phyloP scores from a whole-genome alignment of 2,797 vertebrate genomes.

The Stomatorhinus walkeri region DNA sequence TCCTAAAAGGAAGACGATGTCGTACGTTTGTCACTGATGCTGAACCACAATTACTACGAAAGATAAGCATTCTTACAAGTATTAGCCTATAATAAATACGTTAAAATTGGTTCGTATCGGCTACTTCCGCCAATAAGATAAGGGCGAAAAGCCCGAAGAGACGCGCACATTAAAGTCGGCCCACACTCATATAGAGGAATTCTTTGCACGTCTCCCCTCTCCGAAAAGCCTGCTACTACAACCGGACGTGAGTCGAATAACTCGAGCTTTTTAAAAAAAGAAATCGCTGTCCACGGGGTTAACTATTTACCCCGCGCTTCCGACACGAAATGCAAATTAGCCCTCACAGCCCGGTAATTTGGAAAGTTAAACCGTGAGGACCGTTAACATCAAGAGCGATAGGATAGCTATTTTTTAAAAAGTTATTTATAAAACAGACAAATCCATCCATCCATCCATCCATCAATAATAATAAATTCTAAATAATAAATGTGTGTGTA shows the following conservation, averaged over 20 bases:
- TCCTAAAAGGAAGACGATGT: not conserved
- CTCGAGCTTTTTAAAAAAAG: not conserved
- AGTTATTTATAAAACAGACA: not conserved
- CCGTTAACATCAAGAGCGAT: not conserved
- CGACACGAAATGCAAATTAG: not conserved
- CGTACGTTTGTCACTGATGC: not conserved
- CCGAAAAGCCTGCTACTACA: not conserved
- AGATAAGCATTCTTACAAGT: not conserved
- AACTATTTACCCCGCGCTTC: conserved; percentile 10
- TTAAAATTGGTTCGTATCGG: not conserved
- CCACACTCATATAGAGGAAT: not conserved
- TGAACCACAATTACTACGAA: not conserved
- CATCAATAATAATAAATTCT: not conserved
- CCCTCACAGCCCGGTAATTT: not conserved
- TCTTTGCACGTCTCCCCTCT: not conserved
- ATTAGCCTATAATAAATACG: not conserved
- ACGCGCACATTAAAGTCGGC: not conserved
- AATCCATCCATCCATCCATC: not conserved
- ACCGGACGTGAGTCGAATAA: conserved; percentile 9
- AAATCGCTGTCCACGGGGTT: not conserved
- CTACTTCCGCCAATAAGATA: not conserved
- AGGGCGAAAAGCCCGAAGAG: not conserved
- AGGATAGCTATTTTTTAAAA: not conserved
- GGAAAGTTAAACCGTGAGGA: not conserved
- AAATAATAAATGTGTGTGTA: not conserved